A percentile compares a stretch with the other conserved stretches of the same genome.
phyloP scores from a whole-genome alignment of 1,140 invertebrate species.

The Plodia interpunctella region DNA sequence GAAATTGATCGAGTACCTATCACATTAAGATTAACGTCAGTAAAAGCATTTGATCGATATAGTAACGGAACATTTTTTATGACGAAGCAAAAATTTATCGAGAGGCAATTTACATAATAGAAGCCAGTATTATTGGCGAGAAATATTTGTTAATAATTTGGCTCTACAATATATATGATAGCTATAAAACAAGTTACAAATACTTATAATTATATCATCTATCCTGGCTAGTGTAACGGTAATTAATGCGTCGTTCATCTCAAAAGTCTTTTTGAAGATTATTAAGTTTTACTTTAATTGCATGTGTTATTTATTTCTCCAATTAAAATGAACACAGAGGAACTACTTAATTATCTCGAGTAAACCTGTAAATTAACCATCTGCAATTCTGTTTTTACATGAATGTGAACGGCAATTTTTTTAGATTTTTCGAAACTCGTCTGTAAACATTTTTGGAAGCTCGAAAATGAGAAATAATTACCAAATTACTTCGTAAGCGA shows the following conservation, averaged over 20 bases:
- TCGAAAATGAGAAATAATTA: background rate
- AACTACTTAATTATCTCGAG: too few relatives aligned
- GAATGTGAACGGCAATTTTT: too few relatives aligned
- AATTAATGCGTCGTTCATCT: background rate
- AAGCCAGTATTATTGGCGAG: background rate
- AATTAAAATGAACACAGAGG: background rate
- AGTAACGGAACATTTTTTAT: background rate
- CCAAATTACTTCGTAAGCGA: too few relatives aligned
- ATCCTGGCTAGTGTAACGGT: background rate
- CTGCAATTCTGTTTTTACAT: too few relatives aligned
- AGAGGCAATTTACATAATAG: background rate
- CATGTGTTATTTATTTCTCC: background rate
- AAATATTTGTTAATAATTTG: background rate
- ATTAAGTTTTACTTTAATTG: background rate
- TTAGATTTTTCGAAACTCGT: background rate
- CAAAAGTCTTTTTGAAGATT: background rate
- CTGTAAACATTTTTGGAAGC: background rate
- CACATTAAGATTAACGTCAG: background rate
- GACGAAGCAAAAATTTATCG: background rate
- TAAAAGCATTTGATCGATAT: background rate
- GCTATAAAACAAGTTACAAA: background rate
- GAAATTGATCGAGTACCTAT: constrained; percentile 5
- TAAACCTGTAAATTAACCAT: too few relatives aligned
- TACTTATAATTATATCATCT: background rate
- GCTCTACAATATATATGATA: too few relatives aligned